Conservation (phyloP, 2,888 invertebrate species). For the Lasioglossum lativentre region DNA sequence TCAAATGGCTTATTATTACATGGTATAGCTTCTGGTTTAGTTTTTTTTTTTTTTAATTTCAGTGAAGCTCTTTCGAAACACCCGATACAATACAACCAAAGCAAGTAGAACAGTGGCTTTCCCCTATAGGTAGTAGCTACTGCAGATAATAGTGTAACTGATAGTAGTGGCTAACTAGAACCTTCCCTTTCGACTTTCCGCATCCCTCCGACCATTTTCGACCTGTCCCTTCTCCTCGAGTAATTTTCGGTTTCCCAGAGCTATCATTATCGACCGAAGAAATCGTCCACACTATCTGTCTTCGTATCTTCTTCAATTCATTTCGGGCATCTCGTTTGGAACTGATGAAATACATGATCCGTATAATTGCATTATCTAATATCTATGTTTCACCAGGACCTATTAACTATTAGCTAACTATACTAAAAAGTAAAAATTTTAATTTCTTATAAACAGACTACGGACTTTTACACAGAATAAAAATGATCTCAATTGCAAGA, state of each 20-base stretch:
- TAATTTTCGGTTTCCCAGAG: constrained; percentile 83
- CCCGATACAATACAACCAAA: constrained; percentile 38
- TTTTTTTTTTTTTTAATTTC: neutral
- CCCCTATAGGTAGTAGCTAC: constrained; percentile 75
- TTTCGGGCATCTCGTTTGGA: constrained; percentile 21
- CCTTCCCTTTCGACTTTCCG: constrained; percentile 70
- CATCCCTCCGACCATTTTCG: constrained; percentile 69
- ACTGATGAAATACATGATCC: constrained; percentile 10
- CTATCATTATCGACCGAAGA: constrained; percentile 75
- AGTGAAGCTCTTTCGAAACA: constrained; percentile 24
- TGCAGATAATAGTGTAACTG: constrained; percentile 83
- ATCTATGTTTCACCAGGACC: neutral
- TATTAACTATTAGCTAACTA: neutral
- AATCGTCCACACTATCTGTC: constrained; percentile 53
- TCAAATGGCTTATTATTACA: neutral
- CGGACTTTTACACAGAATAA: no score
- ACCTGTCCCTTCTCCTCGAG: constrained; percentile 75
- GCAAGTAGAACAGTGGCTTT: constrained; percentile 69
- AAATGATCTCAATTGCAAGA: no score
- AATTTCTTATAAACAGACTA: no score
- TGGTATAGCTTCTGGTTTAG: neutral
- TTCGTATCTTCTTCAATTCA: constrained; percentile 35
- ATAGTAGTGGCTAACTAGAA: constrained; percentile 82
- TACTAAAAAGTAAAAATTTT: neutral
- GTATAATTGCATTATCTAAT: neutral